Evolutionary conservation across 1,140 invertebrate genomes (phyloP).

Genomic region (Microplitis demolitor): DNA sequence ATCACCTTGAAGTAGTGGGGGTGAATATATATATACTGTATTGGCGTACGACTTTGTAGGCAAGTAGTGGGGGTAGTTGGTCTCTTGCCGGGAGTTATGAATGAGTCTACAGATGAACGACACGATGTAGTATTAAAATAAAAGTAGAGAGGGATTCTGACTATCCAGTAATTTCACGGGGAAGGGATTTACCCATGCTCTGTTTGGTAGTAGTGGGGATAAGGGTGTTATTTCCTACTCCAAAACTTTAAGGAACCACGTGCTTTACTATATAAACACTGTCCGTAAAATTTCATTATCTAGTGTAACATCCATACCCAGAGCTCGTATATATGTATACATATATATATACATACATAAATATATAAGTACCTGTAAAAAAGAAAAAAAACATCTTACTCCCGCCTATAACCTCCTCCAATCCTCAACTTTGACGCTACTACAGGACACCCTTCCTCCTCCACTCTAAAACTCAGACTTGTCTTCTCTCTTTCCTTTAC

Average conservation of each 20-base stretch:
- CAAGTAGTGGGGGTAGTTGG: neutral
- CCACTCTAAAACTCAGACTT: neutral
- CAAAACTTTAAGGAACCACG: too few species aligned
- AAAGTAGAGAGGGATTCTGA: neutral
- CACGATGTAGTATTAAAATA: neutral
- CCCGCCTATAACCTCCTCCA: neutral
- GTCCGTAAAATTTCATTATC: too few species aligned
- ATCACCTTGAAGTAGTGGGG: too few species aligned
- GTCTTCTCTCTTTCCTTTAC: neutral
- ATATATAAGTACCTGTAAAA: too few species aligned
- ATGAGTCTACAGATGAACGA: neutral
- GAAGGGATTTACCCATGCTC: neutral
- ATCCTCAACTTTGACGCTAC: neutral
- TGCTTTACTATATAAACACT: too few species aligned
- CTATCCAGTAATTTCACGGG: neutral
- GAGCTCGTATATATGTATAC: too few species aligned
- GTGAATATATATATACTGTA: too few species aligned
- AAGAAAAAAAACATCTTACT: neutral
- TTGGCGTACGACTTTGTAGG: neutral
- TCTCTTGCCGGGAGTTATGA: neutral
- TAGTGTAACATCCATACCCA: too few species aligned
- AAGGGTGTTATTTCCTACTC: too few species aligned
- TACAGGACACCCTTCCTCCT: conserved; percentile 17
- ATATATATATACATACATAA: too few species aligned
- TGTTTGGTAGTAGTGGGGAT: too few species aligned